Evolutionary conservation across 30 jellyfish, hydroid and myxozoan species (phyloP), one percentile per base, ranked within the genome.

Genomic region (Cassiopea andromeda): DNA sequence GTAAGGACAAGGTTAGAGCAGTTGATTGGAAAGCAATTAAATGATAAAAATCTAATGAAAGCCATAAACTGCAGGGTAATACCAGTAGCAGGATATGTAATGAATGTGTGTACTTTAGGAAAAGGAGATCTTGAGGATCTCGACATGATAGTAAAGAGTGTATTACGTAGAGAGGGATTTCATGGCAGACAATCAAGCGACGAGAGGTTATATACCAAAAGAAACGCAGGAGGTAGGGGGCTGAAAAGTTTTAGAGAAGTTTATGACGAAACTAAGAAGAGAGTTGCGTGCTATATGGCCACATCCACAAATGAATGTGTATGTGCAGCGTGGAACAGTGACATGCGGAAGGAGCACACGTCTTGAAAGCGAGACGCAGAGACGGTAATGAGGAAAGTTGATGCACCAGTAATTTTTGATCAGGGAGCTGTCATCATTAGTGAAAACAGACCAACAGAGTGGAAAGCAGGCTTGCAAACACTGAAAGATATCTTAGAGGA

Each of bases 241-340:
- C 67, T 75, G 68, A 75, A 75, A 38, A 13, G 84, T 1, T 48
- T 75, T 46, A 75, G 66, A 47, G 84, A 75, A 17, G 48, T 75
- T 46, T 47, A 75, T 38, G 61, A 9, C 18, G 84, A 75, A 27
- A 27, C 38, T 27, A 27, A 75, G 50, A 46, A 13, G 44, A 75
- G 69, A 75, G 61, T 75, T 44, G 84, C 66, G 44, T 75, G 84
- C 69, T 75, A 19, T 57, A 75, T 75, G 84, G 67, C 67, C 9
- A 75, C 38, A 75, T 38, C 66, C 8, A 13, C 59, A 38, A 75
- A 48, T 57, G 61, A 75, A 47, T 75, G 84, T 71, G 44, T 75
- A 8, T 18, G 44, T 12, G 19, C 60, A 19, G 83, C 60, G 43
- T 73, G 66, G 64, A 38, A 46, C 1, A 73, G 14, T 15, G 83